Base-by-base conservation (phyloP, 2,888 invertebrate genomes). In the Brachynemurus nebulosus region DNA sequence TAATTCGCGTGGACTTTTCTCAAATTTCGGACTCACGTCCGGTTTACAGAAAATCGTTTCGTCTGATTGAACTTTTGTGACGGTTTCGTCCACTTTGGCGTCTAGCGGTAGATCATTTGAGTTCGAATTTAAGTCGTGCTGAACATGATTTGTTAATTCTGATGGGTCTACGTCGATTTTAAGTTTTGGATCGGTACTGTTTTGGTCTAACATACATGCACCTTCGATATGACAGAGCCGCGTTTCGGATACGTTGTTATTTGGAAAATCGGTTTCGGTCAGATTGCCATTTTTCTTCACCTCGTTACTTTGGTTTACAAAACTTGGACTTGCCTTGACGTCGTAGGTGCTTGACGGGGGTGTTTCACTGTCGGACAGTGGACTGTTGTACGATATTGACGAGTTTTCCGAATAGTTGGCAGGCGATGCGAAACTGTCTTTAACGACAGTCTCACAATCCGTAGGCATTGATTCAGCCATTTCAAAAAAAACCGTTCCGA, bases 381-480 rank as follows among this genome's bases (percentile, higher is more conserved):
- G 37, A 37, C 37, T 37, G 18, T 37, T 37, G 12, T 37, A 37
- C 12, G 37, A 37, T 20, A 37, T 20, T 17, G 37, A 37, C 3
- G 37, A 37, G 20, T 37, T 37, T 12, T 37, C 37, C 8, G 37
- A 37, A 11, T 37, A 37, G 18, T 37, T 37, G 3, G 18, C 20
- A 12, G 37, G 37, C 11, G 37, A 37, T 19, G 20, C 37, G 20
- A 37, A 37, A 37, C 20, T 37, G 37, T 18, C 37, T 37, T 37
- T 37, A 11, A 37, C 18, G 9, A 37, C 37, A 18, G 37, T 19
- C 18, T 37, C 37, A 19, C 37, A 37, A 37, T 37, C 42, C 19
- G 25, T 25, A 35, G 42, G 35, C 20, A 25, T 35, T 16, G 35
- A 35, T 34, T 42, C 42, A 18, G 42, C 42, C 42, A 42, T 42